A percentile compares a stretch with the other conserved stretches of the same genome.
phyloP scores from a whole-genome alignment of 64 coral and sea anemone genomes.

The Porites lutea region DNA sequence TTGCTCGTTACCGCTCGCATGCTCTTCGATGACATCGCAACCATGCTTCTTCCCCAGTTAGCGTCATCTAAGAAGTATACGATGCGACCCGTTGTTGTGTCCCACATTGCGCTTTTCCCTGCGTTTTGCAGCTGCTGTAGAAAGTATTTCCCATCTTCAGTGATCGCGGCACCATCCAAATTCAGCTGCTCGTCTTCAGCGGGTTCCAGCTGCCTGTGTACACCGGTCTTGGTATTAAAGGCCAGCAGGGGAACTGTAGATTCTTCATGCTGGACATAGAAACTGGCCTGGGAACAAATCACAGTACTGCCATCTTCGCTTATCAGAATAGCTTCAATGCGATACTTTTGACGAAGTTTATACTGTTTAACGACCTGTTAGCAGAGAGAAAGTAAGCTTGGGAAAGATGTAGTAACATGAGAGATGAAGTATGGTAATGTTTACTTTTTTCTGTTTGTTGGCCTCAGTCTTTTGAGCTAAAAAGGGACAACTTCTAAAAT shows the following conservation, averaged over 20 bases:
- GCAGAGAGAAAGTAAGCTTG: neutral
- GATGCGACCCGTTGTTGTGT: slow-evolving; percentile 28
- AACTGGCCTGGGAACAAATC: slow-evolving; percentile 58
- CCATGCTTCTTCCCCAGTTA: slow-evolving; percentile 4
- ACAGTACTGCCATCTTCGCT: slow-evolving; percentile 59
- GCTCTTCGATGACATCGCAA: slow-evolving; percentile 30
- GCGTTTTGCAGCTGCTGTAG: slow-evolving; percentile 10
- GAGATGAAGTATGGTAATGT: too few species aligned
- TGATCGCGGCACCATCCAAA: slow-evolving; percentile 69
- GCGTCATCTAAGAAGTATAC: slow-evolving; percentile 22
- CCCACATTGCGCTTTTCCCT: slow-evolving; percentile 7
- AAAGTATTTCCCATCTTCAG: slow-evolving; percentile 76
- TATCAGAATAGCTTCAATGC: slow-evolving; percentile 80
- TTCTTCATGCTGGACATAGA: slow-evolving; percentile 56
- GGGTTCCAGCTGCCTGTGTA: slow-evolving; percentile 60
- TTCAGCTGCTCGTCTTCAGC: slow-evolving; percentile 48
- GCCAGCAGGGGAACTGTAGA: slow-evolving; percentile 59
- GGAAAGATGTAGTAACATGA: neutral
- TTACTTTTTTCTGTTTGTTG: too few species aligned
- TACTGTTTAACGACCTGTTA: slow-evolving; percentile 35
- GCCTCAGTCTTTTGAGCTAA: too few species aligned
- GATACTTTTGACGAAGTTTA: slow-evolving; percentile 77
- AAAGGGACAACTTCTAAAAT: too few species aligned
- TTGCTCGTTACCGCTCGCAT: slow-evolving; percentile 36
- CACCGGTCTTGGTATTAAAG: slow-evolving; percentile 67